A percentile compares a stretch with the other conserved stretches of the same genome.
phyloP scores from a whole-genome alignment of 1,140 invertebrate species.

The Glossosoma conforme region DNA sequence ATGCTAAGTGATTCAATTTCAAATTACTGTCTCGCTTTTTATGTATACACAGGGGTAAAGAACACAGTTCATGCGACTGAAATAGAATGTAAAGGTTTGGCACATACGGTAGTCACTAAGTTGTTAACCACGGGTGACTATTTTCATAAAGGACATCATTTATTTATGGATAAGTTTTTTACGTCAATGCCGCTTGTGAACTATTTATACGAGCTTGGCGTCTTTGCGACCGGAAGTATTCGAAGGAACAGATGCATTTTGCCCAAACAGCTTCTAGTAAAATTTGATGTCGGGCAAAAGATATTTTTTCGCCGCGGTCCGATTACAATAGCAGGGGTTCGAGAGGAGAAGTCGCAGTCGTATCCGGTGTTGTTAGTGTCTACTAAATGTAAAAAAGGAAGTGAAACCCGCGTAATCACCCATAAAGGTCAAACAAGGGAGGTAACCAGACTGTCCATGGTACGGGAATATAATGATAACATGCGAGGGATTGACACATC shows the following conservation, averaged over 20 bases:
- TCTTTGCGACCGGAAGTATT: not conserved
- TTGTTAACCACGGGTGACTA: conserved; percentile 5
- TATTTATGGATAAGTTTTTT: conserved; percentile 12
- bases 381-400: not conserved
- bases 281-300: conserved; percentile 6
- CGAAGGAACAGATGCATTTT: not conserved
- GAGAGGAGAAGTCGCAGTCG: not conserved
- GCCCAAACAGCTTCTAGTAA: not conserved
- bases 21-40: conserved; percentile 6
- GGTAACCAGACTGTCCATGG: not conserved
- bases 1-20: conserved; percentile 6
- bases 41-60: not conserved
- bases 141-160: conserved; percentile 10
- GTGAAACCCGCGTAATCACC: not conserved
- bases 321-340: not conserved
- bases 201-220: conserved; percentile 6
- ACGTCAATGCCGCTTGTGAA: not conserved
- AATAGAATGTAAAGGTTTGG: conserved; percentile 1
- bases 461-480: not conserved
- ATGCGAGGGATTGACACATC: conserved; percentile 2
- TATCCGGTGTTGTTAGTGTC: not conserved
- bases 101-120: conserved; percentile 1
- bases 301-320: conserved; percentile 6
- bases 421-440: conserved; percentile 1
- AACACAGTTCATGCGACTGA: not conserved